Evolutionary conservation across 2,113 vertebrate genomes (phyloP).

Genomic region (Pithys albifrons): DNA sequence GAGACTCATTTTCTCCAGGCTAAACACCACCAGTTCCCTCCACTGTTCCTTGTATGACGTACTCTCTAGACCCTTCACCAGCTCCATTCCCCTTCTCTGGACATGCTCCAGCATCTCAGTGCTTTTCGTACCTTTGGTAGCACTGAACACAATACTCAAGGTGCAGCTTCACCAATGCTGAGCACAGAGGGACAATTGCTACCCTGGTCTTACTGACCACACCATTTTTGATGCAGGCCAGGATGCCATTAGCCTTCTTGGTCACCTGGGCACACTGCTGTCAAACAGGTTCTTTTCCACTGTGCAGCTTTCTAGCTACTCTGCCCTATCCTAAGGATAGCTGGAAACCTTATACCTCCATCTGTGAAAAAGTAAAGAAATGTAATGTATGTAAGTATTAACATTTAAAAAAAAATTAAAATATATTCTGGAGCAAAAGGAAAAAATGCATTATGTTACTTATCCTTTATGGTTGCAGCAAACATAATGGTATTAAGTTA

Average conservation of each 20-base stretch:
- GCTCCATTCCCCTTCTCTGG: fast-evolving
- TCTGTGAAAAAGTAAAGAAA: not conserved
- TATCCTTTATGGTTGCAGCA: not conserved
- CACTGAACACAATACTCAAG: fast-evolving
- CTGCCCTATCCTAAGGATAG: not conserved
- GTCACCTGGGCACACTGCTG: too few species aligned
- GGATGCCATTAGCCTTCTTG: not conserved
- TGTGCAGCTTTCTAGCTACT: not conserved
- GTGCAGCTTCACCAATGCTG: fast-evolving
- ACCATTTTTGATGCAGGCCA: fast-evolving
- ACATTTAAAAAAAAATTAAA: not conserved
- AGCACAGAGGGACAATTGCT: fast-evolving
- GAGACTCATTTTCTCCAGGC: not conserved
- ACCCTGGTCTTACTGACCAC: not conserved
- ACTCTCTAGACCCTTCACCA: not conserved
- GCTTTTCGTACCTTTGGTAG: too few species aligned
- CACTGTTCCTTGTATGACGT: fast-evolving
- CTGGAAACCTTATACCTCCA: not conserved
- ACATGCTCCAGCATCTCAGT: not conserved
- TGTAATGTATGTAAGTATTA: not conserved
- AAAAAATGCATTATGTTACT: not conserved
- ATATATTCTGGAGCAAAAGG: not conserved
- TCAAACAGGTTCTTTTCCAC: not conserved
- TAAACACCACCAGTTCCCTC: not conserved
- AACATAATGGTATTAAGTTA: not conserved